phyloP scores from a whole-genome alignment of 1,140 invertebrate genomes.

The Adoxophyes honmai region DNA sequence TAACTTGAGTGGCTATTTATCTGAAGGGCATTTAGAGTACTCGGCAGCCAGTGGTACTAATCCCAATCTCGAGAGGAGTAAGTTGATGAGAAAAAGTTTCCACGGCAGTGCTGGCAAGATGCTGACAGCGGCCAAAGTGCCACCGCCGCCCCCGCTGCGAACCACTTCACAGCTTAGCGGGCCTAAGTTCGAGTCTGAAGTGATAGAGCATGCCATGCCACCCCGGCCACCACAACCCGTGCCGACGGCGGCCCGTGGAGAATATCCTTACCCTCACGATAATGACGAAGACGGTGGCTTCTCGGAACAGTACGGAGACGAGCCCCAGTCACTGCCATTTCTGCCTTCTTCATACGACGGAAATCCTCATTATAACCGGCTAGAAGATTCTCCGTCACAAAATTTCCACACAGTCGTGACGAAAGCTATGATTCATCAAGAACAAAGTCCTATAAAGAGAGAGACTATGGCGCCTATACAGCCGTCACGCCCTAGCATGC shows the following conservation, averaged over 20 bases:
- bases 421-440: constrained; percentile 88
- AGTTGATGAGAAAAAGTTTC: constrained; percentile 93
- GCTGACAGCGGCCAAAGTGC: constrained; percentile 89
- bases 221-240: constrained; percentile 75
- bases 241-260: constrained; percentile 52
- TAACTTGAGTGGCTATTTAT: constrained; percentile 88
- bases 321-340: constrained; percentile 82
- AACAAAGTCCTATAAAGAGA: constrained; percentile 83
- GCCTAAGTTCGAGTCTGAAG: constrained; percentile 81
- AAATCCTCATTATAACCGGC: constrained; percentile 52
- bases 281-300: constrained; percentile 68
- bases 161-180: constrained; percentile 90
- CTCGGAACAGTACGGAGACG: constrained; percentile 75
- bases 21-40: constrained; percentile 91
- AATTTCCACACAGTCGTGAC: constrained; percentile 83
- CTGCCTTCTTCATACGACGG: constrained; percentile 76
- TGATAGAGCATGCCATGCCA: constrained; percentile 75
- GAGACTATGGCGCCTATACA: constrained; percentile 45
- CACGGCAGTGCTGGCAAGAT: constrained; percentile 89
- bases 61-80: constrained; percentile 90
- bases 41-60: constrained; percentile 79
- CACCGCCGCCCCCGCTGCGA: constrained; percentile 89
- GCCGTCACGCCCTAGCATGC: constrained; percentile 53
- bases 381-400: constrained; percentile 60
- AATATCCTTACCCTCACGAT: constrained; percentile 54